Base-by-base conservation (phyloP, 2,797 vertebrate genomes). In the Pseudochirops corinnae region DNA sequence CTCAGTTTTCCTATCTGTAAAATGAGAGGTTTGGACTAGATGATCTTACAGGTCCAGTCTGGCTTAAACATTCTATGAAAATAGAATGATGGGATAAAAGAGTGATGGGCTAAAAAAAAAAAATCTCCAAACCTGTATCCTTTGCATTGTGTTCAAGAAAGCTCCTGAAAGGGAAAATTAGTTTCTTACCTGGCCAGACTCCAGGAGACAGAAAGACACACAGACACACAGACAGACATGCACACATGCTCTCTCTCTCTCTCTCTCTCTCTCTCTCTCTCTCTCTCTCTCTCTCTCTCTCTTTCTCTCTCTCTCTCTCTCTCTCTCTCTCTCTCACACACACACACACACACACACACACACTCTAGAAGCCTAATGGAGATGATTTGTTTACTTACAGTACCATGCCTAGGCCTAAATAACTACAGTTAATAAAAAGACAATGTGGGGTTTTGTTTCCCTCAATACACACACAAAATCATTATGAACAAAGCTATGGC, bases 331-430 rank as follows among this genome's bases (percentile, higher is more conserved):
- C 46, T 46, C 46, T 46, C 28, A 33, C 90, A 29, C 87, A 52
- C 28, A 33, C 52, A 52, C 18, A 55, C 0, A 55, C 5, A 24
- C 28, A 55, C 3, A 26, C 29, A 14, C 0, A 3, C 0, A 56
- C 9, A 39, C 57, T 90, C 24, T 0, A 29, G 82, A 82, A 31
- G 14, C 0, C 33, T 0, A 16, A 28, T 0, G 0, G 14, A 2
- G 5, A 0, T 13, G 14, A 55, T 4, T 14, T 5, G 28, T 0
- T 6, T 4, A 0, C 62, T 9, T n/a, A 24, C 2, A 0, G 13
- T 1, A 4, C 58, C 0, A 0, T 0, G 18, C 57, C 67, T 1
- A 0, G 5, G 3, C 39, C 91, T 46, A 90, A 92, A 93, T 62
- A 62, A 60, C 13, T 3, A 0, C 26, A 82, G 55, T 3, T 0